Percentiles rank a stretch among this genome's conserved stretches.
phyloP scores from a whole-genome alignment of 2,797 vertebrate species.

The Orestias chungarensis region DNA sequence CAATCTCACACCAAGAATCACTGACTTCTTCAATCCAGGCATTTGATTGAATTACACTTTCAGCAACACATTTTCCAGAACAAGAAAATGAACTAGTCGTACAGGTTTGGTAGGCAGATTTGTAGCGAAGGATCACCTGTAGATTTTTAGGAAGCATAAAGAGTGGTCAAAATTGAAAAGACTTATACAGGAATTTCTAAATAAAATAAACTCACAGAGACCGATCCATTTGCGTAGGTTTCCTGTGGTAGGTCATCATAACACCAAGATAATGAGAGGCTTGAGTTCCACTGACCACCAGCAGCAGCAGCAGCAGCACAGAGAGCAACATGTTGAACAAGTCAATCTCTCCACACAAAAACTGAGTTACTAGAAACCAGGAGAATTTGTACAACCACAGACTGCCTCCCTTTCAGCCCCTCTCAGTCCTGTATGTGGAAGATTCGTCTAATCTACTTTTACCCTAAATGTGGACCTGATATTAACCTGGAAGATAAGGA shows the following conservation, averaged over 20 bases:
- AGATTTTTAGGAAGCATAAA: neutral
- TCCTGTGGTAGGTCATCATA: constrained; percentile 12
- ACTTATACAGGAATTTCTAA: too few relatives aligned
- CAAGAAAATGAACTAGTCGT: rapidly evolving
- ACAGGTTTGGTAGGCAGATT: neutral
- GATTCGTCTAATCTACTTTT: neutral
- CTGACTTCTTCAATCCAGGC: rapidly evolving
- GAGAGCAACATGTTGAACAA: constrained; percentile 2
- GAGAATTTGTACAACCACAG: too few relatives aligned
- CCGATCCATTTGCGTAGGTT: neutral
- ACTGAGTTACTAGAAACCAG: neutral
- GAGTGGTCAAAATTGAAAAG: neutral
- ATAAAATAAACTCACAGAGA: neutral
- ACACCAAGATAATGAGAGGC: constrained; percentile 11
- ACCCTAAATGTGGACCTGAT: neutral
- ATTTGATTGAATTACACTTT: rapidly evolving
- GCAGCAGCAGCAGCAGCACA: constrained; percentile 6
- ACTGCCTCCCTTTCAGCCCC: neutral
- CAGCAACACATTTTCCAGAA: neutral
- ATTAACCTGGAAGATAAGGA: neutral
- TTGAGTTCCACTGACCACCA: constrained; percentile 2
- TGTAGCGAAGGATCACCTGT: constrained; percentile 53
- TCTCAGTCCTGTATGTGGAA: neutral
- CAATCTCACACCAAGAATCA: constrained; percentile 45
- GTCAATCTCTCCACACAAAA: neutral